Conservation (phyloP, 2,113 vertebrate genomes). For the Albula glossodonta region DNA sequence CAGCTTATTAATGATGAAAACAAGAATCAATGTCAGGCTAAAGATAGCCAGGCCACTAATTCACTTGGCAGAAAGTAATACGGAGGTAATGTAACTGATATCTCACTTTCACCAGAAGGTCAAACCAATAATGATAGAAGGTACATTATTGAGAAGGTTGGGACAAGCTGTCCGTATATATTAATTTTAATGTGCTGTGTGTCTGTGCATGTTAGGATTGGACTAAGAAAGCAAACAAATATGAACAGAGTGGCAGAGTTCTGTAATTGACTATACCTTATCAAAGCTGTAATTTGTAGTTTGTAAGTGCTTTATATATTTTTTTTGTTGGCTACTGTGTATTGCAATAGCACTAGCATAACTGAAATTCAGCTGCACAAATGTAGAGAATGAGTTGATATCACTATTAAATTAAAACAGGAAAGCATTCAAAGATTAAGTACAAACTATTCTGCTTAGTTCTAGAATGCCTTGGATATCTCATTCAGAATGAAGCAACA, state of each 20-base stretch:
- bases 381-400: too few relatives aligned
- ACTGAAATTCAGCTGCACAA: too few relatives aligned
- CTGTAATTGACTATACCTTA: conserved; percentile 22
- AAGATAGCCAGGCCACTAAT: conserved; percentile 70
- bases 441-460: conserved; percentile 40
- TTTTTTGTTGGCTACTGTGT: too few relatives aligned
- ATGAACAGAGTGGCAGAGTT: too few relatives aligned
- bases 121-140: conserved; percentile 76
- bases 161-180: conserved; percentile 73
- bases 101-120: conserved; percentile 77
- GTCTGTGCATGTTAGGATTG: conserved; percentile 11
- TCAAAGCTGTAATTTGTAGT: too few relatives aligned
- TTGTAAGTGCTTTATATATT: too few relatives aligned
- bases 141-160: conserved; percentile 80
- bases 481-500: conserved; percentile 48
- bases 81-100: conserved; percentile 64
- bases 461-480: conserved; percentile 59
- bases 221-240: too few relatives aligned
- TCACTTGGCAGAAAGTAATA: conserved; percentile 75
- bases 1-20: conserved; percentile 26
- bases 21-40: conserved; percentile 68
- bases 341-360: too few relatives aligned
- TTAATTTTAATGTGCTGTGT: conserved; percentile 57
- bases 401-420: too few relatives aligned
- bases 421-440: too few relatives aligned